Percentiles rank a stretch among this genome's conserved stretches.
phyloP scores from a whole-genome alignment of 2,888 invertebrate genomes.

The Cheiracanthium punctorium region DNA sequence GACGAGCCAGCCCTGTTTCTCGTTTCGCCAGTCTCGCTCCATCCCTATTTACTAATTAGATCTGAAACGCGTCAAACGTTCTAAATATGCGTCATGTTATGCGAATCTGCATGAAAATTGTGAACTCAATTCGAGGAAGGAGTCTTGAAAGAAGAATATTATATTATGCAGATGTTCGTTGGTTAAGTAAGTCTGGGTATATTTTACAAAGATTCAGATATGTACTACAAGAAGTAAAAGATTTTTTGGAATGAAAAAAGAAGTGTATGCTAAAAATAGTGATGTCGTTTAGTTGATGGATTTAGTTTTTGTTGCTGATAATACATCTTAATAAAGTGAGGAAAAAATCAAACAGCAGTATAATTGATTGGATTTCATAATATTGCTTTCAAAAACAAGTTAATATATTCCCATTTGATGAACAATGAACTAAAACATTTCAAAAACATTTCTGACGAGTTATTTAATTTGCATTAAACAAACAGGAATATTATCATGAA shows the following conservation, averaged over 20 bases:
- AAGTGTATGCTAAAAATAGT: not conserved
- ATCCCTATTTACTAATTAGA: too few species aligned
- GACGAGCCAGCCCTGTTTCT: too few species aligned
- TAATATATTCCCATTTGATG: constrained; percentile 11
- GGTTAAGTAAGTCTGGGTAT: not conserved
- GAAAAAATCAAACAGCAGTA: too few species aligned
- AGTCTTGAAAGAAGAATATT: not conserved
- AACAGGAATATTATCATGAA: constrained; percentile 6
- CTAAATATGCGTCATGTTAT: not conserved
- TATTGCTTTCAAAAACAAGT: not conserved
- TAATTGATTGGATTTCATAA: too few species aligned
- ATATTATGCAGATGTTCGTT: not conserved
- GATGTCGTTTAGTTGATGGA: not conserved
- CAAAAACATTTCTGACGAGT: constrained; percentile 15
- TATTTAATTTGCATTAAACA: not conserved
- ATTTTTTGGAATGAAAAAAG: not conserved
- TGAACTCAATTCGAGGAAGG: not conserved
- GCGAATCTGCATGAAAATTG: not conserved
- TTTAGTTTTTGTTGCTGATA: not conserved
- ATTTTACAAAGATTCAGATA: not conserved
- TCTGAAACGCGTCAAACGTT: too few species aligned
- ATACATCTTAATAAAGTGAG: not conserved
- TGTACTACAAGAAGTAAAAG: constrained; percentile 1
- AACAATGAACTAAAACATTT: constrained; percentile 13
- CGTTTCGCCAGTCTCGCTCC: too few species aligned